These are phyloP conservation scores for Naso thynnoides DNA, from an alignment of 2,797 vertebrate species.

Conservation along the genomic window DNA sequence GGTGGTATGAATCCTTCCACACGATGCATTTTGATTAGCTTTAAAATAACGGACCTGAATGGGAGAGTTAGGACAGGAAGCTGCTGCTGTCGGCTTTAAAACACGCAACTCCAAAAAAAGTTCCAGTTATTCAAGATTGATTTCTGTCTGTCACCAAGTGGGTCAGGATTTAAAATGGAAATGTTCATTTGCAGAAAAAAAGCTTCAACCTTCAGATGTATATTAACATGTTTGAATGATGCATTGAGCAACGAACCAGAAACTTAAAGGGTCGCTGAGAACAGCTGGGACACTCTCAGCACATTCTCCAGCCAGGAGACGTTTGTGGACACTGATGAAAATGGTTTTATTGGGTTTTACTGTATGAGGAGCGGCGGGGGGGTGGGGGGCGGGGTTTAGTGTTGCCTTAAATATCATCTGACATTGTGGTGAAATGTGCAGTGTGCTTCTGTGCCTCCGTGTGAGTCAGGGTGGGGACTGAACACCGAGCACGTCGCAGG, in stretches of 20 bases:
- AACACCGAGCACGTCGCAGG: not conserved
- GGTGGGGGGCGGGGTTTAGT: constrained; percentile 17
- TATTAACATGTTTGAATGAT: not conserved
- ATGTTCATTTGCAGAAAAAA: no score
- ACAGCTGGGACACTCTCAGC: not conserved
- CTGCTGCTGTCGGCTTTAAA: constrained; percentile 36
- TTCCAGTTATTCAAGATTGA: not conserved
- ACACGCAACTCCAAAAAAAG: constrained; percentile 4
- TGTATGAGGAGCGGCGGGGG: constrained; percentile 3
- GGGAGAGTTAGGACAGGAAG: not conserved
- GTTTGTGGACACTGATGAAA: not conserved
- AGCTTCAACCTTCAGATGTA: not conserved
- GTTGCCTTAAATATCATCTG: constrained; percentile 81
- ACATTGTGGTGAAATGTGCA: constrained; percentile 63
- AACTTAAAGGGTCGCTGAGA: not conserved
- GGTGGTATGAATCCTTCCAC: constrained; percentile 23
- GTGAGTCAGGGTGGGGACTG: constrained; percentile 4
- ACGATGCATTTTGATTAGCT: constrained; percentile 29
- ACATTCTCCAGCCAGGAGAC: not conserved
- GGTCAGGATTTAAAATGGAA: not conserved
- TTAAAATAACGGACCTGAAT: constrained; percentile 39
- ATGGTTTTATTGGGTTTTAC: constrained; percentile 1
- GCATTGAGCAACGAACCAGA: not conserved
- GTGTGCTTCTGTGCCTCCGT: constrained; percentile 61
- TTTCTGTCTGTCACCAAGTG: not conserved